phyloP scores from a whole-genome alignment of 2,113 vertebrate genomes.

The Illadopsis cleaveri region DNA sequence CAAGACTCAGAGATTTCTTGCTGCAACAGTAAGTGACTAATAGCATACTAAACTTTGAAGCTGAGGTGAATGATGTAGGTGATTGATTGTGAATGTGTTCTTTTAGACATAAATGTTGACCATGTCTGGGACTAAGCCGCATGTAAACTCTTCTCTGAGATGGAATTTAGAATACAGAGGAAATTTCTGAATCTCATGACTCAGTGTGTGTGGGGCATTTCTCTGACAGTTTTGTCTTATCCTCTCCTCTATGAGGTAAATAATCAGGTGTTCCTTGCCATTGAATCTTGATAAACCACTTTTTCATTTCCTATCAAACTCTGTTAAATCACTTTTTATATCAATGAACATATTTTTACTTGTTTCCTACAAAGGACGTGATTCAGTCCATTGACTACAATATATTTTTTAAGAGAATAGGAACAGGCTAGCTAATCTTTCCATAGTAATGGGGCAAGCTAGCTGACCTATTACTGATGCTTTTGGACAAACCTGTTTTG shows the following conservation, averaged over 20 bases:
- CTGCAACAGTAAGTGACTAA: neutral
- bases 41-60: neutral
- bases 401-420: neutral
- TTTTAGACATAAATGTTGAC: neutral
- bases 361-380: neutral
- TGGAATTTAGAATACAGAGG: neutral
- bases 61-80: neutral
- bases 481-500: neutral
- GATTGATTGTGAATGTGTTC: neutral
- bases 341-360: neutral
- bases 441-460: neutral
- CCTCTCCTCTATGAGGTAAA: neutral
- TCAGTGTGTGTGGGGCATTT: neutral
- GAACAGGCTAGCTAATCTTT: neutral
- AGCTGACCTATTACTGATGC: neutral
- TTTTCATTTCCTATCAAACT: neutral
- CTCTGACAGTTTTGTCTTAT: neutral
- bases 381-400: neutral
- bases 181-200: neutral
- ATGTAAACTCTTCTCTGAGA: neutral
- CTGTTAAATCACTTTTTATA: neutral
- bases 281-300: neutral
- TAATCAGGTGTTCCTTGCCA: neutral
- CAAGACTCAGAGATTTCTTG: neutral
- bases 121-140: fast-evolving